Conservation (phyloP, 2,797 vertebrate genomes). For the Graptemys geographica region DNA sequence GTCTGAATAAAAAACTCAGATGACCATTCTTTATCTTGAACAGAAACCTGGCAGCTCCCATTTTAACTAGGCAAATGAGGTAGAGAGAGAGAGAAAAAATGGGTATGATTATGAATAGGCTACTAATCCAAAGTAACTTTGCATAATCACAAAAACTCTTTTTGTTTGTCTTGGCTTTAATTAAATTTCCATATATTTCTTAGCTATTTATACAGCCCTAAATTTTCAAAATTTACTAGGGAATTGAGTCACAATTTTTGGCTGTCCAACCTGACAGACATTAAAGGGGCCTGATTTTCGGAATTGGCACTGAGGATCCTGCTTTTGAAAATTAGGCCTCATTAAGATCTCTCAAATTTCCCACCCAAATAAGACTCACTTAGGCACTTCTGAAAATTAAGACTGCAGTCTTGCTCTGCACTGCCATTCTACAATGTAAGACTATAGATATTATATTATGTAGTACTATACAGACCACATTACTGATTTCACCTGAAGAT, state of each 20-base stretch:
- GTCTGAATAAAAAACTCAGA: constrained; percentile 77
- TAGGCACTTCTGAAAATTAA: not conserved
- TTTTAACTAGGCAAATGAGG: constrained; percentile 28
- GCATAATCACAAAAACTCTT: not conserved
- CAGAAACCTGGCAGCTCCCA: constrained; percentile 77
- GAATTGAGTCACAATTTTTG: fast-evolving
- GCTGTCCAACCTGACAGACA: fast-evolving
- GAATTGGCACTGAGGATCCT: not conserved
- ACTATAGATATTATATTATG: not conserved
- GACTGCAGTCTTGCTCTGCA: not conserved
- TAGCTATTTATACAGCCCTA: not conserved
- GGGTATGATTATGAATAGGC: not conserved
- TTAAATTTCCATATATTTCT: not conserved
- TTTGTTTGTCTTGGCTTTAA: not conserved
- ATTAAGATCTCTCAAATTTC: not conserved
- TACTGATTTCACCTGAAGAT: not conserved
- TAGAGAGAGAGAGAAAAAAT: not conserved
- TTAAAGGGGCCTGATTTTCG: not conserved
- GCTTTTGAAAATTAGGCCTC: not conserved
- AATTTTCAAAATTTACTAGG: fast-evolving
- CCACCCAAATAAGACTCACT: not conserved
- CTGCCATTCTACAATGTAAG: not conserved
- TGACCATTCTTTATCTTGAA: constrained; percentile 87
- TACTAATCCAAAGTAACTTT: not conserved
- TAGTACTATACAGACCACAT: not conserved